These are phyloP conservation scores for Ciconia boyciana DNA, from an alignment of 2,113 vertebrate genomes.

Conservation along the genomic window DNA sequence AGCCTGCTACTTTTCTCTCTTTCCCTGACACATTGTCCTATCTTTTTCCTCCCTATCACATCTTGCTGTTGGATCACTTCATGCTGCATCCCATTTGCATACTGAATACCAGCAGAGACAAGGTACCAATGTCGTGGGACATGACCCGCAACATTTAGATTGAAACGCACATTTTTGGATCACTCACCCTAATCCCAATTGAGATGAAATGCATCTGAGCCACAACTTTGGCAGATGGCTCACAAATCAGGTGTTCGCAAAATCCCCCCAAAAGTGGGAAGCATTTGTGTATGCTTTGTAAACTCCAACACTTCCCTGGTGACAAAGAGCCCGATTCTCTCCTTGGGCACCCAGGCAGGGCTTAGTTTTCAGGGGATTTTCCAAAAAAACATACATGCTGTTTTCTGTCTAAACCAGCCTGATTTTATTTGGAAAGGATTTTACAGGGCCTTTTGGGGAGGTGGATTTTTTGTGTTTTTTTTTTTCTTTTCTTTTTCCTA, in stretches of 20 bases:
- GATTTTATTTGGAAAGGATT: not conserved
- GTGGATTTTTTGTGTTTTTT: not conserved
- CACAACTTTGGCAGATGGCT: slow-evolving; percentile 55
- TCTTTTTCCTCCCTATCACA: slow-evolving; percentile 25
- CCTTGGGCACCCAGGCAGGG: not conserved
- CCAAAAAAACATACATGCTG: not conserved
- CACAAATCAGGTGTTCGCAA: slow-evolving; percentile 58
- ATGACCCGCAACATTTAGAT: slow-evolving; percentile 37
- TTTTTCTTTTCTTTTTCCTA: not conserved
- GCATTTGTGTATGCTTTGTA: slow-evolving; percentile 15
- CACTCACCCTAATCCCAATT: slow-evolving; percentile 44
- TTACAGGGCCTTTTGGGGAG: not conserved
- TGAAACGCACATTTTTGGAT: slow-evolving; percentile 28
- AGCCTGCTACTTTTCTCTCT: not conserved
- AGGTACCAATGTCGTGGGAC: slow-evolving; percentile 60
- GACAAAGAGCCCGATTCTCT: not conserved
- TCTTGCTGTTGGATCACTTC: slow-evolving; percentile 35
- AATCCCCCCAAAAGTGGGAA: slow-evolving; percentile 21
- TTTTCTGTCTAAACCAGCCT: not conserved
- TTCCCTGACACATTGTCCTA: not conserved
- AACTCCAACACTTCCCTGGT: not conserved
- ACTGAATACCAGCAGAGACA: slow-evolving; percentile 47
- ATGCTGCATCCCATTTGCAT: slow-evolving; percentile 63
- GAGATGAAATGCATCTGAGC: slow-evolving; percentile 26
- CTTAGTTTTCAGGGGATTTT: not conserved